These are phyloP conservation scores for Hylaea fasciaria DNA, from an alignment of 2,888 invertebrate species.

Conservation along the genomic window DNA sequence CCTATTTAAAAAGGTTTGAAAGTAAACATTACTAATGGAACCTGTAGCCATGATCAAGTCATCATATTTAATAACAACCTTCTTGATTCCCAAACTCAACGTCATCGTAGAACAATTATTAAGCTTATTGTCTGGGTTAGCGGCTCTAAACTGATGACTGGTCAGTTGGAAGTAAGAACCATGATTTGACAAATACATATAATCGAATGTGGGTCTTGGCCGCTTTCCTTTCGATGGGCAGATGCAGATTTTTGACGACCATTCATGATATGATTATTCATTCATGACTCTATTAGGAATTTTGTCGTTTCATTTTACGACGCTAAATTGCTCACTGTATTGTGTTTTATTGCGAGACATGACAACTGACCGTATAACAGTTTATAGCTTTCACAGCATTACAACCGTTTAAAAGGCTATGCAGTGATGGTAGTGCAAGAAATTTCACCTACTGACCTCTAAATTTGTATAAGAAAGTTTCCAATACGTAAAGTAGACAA, in stretches of 20 bases:
- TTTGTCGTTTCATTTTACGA: constrained; percentile 10
- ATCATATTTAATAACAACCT: constrained; percentile 37
- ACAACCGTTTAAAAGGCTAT: constrained; percentile 1
- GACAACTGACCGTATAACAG: constrained; percentile 8
- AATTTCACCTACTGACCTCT: no score
- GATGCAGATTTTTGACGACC: constrained; percentile 6
- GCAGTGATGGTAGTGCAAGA: constrained; percentile 1
- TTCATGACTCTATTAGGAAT: constrained; percentile 19
- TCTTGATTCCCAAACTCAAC: constrained; percentile 37
- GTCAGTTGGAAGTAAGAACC: constrained; percentile 51
- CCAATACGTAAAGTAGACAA: no score
- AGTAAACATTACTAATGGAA: no score
- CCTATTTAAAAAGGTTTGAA: no score
- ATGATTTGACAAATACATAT: constrained; percentile 71
- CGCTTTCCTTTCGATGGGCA: constrained; percentile 47
- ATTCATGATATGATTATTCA: no score
- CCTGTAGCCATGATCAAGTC: constrained; percentile 24
- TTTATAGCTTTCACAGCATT: constrained; percentile 12
- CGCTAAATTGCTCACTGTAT: constrained; percentile 7
- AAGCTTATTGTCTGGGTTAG: constrained; percentile 49
- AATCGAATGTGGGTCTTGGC: constrained; percentile 55
- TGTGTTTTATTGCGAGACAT: constrained; percentile 1
- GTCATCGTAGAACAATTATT: constrained; percentile 43
- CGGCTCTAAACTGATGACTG: constrained; percentile 50
- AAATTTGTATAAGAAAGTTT: no score